These are phyloP conservation scores for Himalopsyche phryganea DNA, from an alignment of 1,140 invertebrate species.

Conservation along the genomic window DNA sequence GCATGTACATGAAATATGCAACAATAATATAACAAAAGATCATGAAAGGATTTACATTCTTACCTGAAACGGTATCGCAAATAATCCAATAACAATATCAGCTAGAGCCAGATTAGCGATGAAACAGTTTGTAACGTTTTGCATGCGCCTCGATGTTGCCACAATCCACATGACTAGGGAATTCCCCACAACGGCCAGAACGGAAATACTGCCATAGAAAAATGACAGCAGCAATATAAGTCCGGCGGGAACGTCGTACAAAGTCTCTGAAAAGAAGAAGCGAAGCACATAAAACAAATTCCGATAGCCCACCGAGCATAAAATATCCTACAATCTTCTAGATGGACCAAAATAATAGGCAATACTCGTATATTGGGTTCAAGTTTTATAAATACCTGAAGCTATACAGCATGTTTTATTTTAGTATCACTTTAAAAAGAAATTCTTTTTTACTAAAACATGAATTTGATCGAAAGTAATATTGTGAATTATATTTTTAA, in stretches of 20 bases:
- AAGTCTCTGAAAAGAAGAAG: conserved; percentile 42
- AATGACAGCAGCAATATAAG: conserved; percentile 71
- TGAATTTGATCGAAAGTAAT: no score
- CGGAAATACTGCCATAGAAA: conserved; percentile 77
- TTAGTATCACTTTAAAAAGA: no score
- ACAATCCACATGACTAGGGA: conserved; percentile 79
- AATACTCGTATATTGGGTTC: not conserved
- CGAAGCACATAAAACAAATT: not conserved
- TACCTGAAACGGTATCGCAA: conserved; percentile 78
- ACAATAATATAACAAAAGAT: not conserved
- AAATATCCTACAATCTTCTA: not conserved
- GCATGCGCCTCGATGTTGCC: conserved; percentile 68
- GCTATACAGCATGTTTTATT: no score
- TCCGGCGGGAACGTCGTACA: conserved; percentile 71
- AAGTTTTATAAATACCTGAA: no score
- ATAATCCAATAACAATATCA: conserved; percentile 75
- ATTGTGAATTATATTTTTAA: no score
- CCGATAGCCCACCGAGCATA: no score
- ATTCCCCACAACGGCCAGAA: conserved; percentile 77
- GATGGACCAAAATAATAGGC: not conserved
- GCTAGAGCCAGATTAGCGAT: conserved; percentile 76
- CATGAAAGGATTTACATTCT: conserved; percentile 30
- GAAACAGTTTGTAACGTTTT: conserved; percentile 78
- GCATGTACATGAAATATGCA: no score
- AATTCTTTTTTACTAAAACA: no score